Percentiles rank a stretch among this genome's conserved stretches.
Evolutionary conservation across 2,888 invertebrate genomes (phyloP).

Genomic region (Marasmarcha lunaedactyla): DNA sequence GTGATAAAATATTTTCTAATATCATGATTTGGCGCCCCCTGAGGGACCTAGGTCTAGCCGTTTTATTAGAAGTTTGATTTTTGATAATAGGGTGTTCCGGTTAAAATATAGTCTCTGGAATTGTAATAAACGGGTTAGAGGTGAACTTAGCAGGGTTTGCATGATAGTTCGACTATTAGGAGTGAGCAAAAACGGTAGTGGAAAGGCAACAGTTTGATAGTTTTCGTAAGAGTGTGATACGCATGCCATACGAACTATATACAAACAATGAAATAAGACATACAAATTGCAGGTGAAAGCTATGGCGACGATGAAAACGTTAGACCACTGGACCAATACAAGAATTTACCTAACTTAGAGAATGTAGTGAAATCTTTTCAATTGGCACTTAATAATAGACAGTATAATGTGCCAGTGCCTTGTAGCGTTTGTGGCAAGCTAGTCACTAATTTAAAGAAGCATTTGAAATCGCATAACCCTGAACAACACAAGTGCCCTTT

Average conservation of each 20-base stretch:
- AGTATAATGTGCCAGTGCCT: conserved; percentile 52
- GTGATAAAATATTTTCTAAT: conserved; percentile 37
- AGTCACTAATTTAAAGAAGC: conserved; percentile 77
- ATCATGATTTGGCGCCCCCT: conserved; percentile 62
- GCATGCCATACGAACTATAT: background rate
- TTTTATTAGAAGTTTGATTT: conserved; percentile 6
- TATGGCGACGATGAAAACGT: conserved; percentile 57
- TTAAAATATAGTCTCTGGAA: conserved; percentile 1
- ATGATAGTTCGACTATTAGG: conserved; percentile 22
- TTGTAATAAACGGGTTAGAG: background rate
- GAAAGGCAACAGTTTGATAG: conserved; percentile 8
- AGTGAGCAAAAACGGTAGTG: conserved; percentile 11
- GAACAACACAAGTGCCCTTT: conserved; percentile 73
- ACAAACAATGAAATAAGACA: conserved; percentile 36
- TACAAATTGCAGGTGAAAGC: conserved; percentile 60
- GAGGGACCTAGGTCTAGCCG: conserved; percentile 50
- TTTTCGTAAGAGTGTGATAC: conserved; percentile 17
- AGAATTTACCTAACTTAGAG: conserved; percentile 42
- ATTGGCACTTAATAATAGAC: conserved; percentile 36
- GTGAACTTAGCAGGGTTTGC: conserved; percentile 20
- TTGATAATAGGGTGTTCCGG: background rate
- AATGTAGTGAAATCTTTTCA: conserved; percentile 49
- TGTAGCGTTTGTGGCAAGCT: conserved; percentile 75
- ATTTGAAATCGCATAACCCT: conserved; percentile 74
- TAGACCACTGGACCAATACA: conserved; percentile 46